phyloP scores from a whole-genome alignment of 2,888 invertebrate genomes.

The Dasysyrphus tricinctus region DNA sequence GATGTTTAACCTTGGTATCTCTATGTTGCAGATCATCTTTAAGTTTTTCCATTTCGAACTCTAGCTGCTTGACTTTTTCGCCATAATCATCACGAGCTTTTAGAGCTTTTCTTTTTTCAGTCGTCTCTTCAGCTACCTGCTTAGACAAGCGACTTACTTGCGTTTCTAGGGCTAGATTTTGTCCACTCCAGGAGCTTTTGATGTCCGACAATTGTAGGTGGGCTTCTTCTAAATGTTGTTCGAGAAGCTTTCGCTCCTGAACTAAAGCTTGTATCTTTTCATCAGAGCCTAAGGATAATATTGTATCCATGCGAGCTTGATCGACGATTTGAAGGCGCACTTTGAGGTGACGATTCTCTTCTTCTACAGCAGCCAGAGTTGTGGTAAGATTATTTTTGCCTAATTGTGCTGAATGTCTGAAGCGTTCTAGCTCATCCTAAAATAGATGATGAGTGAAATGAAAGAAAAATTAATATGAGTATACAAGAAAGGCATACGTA shows the following conservation, averaged over 20 bases:
- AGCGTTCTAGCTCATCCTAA: constrained; percentile 91
- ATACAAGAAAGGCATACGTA: constrained; percentile 49
- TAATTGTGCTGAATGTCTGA: constrained; percentile 89
- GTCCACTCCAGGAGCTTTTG: constrained; percentile 96
- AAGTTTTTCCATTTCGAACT: constrained; percentile 81
- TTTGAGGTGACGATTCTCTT: constrained; percentile 88
- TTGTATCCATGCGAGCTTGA: constrained; percentile 80
- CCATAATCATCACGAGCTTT: constrained; percentile 87
- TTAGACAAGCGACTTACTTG: constrained; percentile 93
- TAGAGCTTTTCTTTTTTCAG: constrained; percentile 90
- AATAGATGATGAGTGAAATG: neutral
- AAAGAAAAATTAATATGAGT: neutral
- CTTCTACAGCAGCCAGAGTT: constrained; percentile 89
- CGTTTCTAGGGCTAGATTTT: constrained; percentile 94
- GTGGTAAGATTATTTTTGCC: constrained; percentile 88
- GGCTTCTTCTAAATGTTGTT: constrained; percentile 92
- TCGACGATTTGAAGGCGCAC: constrained; percentile 83
- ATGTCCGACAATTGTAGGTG: constrained; percentile 94
- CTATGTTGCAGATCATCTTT: constrained; percentile 80
- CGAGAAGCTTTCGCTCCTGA: constrained; percentile 88
- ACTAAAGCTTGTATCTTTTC: constrained; percentile 85
- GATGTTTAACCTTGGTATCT: constrained; percentile 80
- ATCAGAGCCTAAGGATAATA: constrained; percentile 80
- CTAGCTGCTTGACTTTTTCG: constrained; percentile 85
- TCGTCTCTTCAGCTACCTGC: constrained; percentile 93